Evolutionary conservation across 2,113 vertebrate species (phyloP).

Genomic region (Balaeniceps rex): DNA sequence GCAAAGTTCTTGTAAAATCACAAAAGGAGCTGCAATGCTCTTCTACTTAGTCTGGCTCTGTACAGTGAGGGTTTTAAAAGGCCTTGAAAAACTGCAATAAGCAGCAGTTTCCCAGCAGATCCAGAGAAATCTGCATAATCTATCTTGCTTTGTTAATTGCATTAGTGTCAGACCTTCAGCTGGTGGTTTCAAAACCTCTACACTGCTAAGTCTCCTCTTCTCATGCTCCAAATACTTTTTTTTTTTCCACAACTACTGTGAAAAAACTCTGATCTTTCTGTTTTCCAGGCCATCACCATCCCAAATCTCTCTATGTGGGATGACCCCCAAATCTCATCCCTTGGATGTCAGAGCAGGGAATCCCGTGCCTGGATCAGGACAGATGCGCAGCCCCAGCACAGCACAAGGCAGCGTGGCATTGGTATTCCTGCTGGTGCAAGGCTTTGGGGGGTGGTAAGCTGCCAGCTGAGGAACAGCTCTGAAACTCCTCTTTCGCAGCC

Average conservation of each 20-base stretch:
- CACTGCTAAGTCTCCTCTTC: background rate
- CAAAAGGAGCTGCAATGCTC: background rate
- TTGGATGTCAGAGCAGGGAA: background rate
- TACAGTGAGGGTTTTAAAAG: background rate
- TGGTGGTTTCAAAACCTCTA: background rate
- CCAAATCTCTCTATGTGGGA: rapidly evolving
- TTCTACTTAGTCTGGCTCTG: background rate
- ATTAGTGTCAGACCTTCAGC: background rate
- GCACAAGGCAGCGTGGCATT: background rate
- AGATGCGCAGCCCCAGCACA: background rate
- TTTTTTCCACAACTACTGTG: background rate
- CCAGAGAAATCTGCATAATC: background rate
- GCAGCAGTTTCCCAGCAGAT: background rate
- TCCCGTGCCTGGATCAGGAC: background rate
- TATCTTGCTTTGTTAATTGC: background rate
- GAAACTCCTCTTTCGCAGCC: background rate
- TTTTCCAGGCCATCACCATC: background rate
- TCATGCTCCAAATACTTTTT: background rate
- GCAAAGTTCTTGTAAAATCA: background rate
- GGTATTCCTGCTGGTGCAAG: rapidly evolving
- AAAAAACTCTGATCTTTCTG: background rate
- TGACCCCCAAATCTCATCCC: background rate
- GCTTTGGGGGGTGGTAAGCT: background rate
- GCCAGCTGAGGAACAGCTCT: background rate
- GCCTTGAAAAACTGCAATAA: background rate